Conservation (phyloP, 1,140 invertebrate species). For the Chrysopa pallens region DNA sequence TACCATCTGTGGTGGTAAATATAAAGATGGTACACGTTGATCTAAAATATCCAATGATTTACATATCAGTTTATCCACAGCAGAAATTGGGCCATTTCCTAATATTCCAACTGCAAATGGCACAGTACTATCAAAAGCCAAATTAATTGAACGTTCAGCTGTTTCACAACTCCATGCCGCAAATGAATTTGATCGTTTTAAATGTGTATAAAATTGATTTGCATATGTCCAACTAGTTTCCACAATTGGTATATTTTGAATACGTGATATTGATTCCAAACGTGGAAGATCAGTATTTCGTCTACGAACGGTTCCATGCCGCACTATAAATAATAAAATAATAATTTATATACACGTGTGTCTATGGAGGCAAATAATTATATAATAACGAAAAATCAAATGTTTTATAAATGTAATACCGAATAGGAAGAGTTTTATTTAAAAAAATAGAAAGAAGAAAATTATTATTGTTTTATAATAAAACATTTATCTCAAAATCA, state of each 20-base stretch:
- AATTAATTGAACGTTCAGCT: conserved; percentile 45
- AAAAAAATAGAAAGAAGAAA: too few relatives aligned
- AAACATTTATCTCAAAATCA: too few relatives aligned
- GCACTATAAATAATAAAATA: too few relatives aligned
- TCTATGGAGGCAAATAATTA: too few relatives aligned
- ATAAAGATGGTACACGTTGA: conserved; percentile 51
- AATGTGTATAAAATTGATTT: conserved; percentile 27
- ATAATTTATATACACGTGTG: too few relatives aligned
- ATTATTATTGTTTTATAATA: too few relatives aligned
- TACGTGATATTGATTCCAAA: conserved; percentile 43
- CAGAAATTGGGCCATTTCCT: conserved; percentile 45
- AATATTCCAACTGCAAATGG: conserved; percentile 37
- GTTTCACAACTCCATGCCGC: conserved; percentile 52
- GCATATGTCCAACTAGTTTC: conserved; percentile 48
- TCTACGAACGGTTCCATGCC: too few relatives aligned
- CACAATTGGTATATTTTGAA: conserved; percentile 49
- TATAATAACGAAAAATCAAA: too few relatives aligned
- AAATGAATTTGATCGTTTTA: conserved; percentile 43
- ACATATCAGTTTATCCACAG: conserved; percentile 55
- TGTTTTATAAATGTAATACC: too few relatives aligned
- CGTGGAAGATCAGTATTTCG: conserved; percentile 6
- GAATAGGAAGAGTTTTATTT: too few relatives aligned
- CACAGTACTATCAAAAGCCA: conserved; percentile 42
- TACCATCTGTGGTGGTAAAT: conserved; percentile 58
- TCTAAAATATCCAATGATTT: conserved; percentile 60